phyloP scores from a whole-genome alignment of 2,888 invertebrate genomes.

The Agrenia bidenticulata region DNA sequence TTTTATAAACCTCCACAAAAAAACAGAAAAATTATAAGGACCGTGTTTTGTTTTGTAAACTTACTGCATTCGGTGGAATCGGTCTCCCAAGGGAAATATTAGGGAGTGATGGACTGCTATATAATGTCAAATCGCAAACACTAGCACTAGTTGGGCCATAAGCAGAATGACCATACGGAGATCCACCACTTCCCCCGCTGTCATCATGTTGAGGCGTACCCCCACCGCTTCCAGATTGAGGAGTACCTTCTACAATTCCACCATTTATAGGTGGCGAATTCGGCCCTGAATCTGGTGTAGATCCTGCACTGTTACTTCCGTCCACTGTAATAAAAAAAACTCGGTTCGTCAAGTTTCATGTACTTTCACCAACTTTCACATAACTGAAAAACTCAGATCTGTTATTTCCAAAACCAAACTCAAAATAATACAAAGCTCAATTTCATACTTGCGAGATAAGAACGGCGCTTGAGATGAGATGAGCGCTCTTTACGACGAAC shows the following conservation, averaged over 20 bases:
- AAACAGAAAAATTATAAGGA: neutral
- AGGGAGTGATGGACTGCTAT: constrained; percentile 94
- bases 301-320: constrained; percentile 57
- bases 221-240: constrained; percentile 62
- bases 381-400: neutral
- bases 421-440: neutral
- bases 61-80: constrained; percentile 55
- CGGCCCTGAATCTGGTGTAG: constrained; percentile 73
- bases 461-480: constrained; percentile 73
- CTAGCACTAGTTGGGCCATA: constrained; percentile 61
- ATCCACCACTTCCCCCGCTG: constrained; percentile 69
- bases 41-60: neutral
- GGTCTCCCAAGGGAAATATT: constrained; percentile 92
- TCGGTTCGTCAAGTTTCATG: neutral
- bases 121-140: constrained; percentile 72
- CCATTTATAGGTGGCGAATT: constrained; percentile 67
- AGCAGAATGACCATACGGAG: constrained; percentile 62
- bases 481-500: constrained; percentile 76
- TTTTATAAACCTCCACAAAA: neutral
- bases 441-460: constrained; percentile 63
- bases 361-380: neutral
- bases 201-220: constrained; percentile 73
- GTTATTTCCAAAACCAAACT: neutral
- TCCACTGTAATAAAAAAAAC: constrained; percentile 54
- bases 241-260: constrained; percentile 53